A percentile compares a stretch with the other conserved stretches of the same genome.
phyloP scores from a whole-genome alignment of 1,140 invertebrate species.

The Physella acuta region DNA sequence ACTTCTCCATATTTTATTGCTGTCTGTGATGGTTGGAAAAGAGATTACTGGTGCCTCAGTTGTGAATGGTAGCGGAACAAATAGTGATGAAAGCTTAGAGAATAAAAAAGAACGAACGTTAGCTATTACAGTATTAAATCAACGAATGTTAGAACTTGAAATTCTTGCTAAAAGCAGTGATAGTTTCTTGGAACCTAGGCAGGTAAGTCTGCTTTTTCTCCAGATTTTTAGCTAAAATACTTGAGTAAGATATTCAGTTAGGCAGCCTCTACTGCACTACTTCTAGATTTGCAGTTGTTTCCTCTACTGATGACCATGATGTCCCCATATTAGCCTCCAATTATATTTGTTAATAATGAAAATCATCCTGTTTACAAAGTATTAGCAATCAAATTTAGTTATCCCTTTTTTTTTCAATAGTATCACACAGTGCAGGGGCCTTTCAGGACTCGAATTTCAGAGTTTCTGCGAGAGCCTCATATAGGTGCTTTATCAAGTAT shows the following conservation, averaged over 20 bases:
- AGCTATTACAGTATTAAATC: not conserved
- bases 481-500: slow-evolving; percentile 37
- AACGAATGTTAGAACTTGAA: slow-evolving; percentile 3
- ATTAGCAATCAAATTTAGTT: not conserved
- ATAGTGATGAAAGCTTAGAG: not conserved
- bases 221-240: no score
- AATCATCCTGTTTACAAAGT: no score
- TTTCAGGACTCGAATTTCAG: slow-evolving; percentile 42
- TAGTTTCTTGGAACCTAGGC: slow-evolving; percentile 21
- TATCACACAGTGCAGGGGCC: slow-evolving; percentile 47
- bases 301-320: no score
- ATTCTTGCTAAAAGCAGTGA: not conserved
- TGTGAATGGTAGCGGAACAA: slow-evolving; percentile 1
- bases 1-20: slow-evolving; percentile 46
- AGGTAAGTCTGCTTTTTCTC: no score
- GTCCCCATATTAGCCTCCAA: no score
- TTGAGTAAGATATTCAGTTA: no score
- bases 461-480: slow-evolving; percentile 41
- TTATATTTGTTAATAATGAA: no score
- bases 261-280: no score
- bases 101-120: not conserved
- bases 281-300: no score
- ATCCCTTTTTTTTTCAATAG: slow-evolving; percentile 27
- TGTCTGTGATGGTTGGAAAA: slow-evolving; percentile 43
- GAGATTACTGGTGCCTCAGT: not conserved